These are phyloP conservation scores for Acronicta leporina DNA, from an alignment of 2,888 invertebrate species.

Conservation along the genomic window DNA sequence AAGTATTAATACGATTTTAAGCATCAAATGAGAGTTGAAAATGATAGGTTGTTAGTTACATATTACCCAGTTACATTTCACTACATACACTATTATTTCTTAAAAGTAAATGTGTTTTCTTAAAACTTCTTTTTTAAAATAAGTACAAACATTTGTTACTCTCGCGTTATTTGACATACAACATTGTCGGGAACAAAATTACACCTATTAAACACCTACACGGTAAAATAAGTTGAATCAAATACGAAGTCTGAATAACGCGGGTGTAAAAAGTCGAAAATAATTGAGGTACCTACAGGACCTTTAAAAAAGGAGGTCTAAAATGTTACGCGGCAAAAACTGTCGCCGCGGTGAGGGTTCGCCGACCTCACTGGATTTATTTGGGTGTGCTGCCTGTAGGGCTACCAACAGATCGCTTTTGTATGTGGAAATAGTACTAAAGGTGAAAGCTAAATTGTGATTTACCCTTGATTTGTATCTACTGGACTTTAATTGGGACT, in stretches of 20 bases:
- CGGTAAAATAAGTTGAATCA: conserved; percentile 61
- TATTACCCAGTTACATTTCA: too few species aligned
- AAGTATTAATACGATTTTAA: too few species aligned
- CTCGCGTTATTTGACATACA: conserved; percentile 41
- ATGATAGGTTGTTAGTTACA: too few species aligned
- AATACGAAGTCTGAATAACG: conserved; percentile 78
- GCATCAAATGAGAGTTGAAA: too few species aligned
- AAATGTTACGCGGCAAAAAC: conserved; percentile 81
- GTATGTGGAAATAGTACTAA: conserved; percentile 12
- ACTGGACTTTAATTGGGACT: conserved; percentile 33
- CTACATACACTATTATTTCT: too few species aligned
- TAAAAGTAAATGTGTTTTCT: conserved; percentile 1
- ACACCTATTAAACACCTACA: conserved; percentile 60
- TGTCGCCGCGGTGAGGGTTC: conserved; percentile 77
- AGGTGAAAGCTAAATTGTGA: conserved; percentile 16
- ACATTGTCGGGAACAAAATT: conserved; percentile 48
- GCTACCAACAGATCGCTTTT: conserved; percentile 37
- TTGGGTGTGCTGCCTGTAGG: conserved; percentile 66
- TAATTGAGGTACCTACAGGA: conserved; percentile 80
- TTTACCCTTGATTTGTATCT: conserved; percentile 17
- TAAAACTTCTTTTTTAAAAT: conserved; percentile 6
- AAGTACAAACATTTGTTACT: conserved; percentile 29
- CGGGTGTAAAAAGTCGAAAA: conserved; percentile 83
- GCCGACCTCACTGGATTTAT: conserved; percentile 80
- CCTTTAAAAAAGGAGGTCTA: conserved; percentile 74